Conservation (phyloP, 2,888 invertebrate genomes). For the Miltochrista miniata region DNA sequence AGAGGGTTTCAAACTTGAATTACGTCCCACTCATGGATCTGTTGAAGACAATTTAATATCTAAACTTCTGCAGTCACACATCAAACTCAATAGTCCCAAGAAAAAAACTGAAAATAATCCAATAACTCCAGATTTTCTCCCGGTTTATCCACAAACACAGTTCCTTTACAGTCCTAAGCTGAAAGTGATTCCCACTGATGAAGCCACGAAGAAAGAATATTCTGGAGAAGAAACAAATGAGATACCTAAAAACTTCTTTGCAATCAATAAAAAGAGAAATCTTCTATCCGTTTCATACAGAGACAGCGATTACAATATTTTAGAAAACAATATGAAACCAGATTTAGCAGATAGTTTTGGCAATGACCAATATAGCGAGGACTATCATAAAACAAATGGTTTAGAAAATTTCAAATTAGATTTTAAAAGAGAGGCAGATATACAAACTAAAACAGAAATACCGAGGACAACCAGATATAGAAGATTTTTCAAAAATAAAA, state of each 20-base stretch:
- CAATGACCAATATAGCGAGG: not conserved
- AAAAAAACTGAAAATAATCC: not conserved
- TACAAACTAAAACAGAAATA: too few relatives aligned
- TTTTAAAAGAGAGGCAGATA: not conserved
- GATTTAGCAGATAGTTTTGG: not conserved
- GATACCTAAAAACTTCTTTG: not conserved
- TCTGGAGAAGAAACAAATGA: not conserved
- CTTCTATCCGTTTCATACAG: conserved; percentile 3
- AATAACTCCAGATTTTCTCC: not conserved
- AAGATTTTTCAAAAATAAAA: not conserved
- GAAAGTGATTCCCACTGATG: not conserved
- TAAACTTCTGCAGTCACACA: conserved; percentile 1
- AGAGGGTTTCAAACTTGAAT: conserved; percentile 6
- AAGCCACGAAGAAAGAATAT: not conserved
- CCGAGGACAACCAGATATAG: not conserved
- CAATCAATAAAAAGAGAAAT: conserved; percentile 4
- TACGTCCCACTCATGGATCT: not conserved
- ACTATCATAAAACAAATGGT: not conserved
- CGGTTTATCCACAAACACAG: too few relatives aligned
- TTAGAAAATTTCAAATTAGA: not conserved
- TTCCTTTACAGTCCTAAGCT: not conserved
- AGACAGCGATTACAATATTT: not conserved
- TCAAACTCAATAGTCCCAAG: not conserved
- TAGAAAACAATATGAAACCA: not conserved
- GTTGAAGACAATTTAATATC: not conserved